These are phyloP conservation scores for Drosophila barbarae DNA, from an alignment of 2,888 invertebrate species.

Conservation along the genomic window DNA sequence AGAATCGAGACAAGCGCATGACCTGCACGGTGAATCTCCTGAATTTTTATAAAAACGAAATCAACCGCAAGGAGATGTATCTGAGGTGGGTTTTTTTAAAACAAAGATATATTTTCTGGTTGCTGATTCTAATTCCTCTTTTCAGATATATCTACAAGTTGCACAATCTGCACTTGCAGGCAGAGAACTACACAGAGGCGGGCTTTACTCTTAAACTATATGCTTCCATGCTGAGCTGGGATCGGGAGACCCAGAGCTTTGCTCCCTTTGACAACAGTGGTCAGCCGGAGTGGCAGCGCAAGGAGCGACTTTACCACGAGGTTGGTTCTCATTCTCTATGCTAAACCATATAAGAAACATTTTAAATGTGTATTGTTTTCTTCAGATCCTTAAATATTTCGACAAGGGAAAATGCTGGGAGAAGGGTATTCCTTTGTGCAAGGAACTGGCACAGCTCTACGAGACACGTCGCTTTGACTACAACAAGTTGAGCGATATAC, in stretches of 20 bases:
- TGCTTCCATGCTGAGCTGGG: conserved; percentile 94
- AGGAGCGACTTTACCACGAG: conserved; percentile 91
- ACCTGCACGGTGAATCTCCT: conserved; percentile 96
- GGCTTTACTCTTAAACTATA: conserved; percentile 96
- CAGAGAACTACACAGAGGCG: conserved; percentile 96
- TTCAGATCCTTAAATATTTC: conserved; percentile 91
- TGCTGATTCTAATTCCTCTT: neutral
- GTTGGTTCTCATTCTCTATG: conserved; percentile 37
- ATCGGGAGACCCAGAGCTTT: conserved; percentile 83
- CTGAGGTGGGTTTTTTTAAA: conserved; percentile 80
- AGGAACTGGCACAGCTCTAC: conserved; percentile 92
- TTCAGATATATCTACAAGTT: conserved; percentile 93
- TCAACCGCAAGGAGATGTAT: conserved; percentile 97
- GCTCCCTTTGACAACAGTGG: conserved; percentile 85
- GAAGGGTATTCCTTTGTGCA: conserved; percentile 94
- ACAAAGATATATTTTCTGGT: neutral
- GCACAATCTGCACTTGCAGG: conserved; percentile 93
- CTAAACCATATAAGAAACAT: rapidly evolving
- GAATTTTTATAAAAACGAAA: conserved; percentile 97
- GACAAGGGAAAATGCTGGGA: conserved; percentile 99
- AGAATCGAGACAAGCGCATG: conserved; percentile 96
- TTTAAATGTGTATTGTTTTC: neutral
- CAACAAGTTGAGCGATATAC: conserved; percentile 89
- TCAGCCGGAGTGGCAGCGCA: conserved; percentile 92
- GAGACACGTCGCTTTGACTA: conserved; percentile 93